Evolutionary conservation across 2,113 vertebrate species (phyloP).

Genomic region (Motacilla tschutschensis): DNA sequence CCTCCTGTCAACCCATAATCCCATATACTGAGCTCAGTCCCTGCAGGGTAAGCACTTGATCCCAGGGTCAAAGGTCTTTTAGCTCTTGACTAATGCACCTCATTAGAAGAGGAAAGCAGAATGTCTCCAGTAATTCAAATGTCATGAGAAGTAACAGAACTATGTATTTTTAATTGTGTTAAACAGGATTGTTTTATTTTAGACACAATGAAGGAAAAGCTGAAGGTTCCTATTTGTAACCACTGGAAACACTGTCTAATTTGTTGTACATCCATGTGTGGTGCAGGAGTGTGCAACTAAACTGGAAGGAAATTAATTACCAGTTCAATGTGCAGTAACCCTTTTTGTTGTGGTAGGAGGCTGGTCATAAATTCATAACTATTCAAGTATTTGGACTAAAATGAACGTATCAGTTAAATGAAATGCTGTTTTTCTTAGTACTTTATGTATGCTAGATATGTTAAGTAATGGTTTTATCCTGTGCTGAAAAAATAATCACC

Average conservation of each 20-base stretch:
- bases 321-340: not conserved
- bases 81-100: slow-evolving; percentile 74
- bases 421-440: not conserved
- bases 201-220: not conserved
- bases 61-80: slow-evolving; percentile 70
- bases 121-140: slow-evolving; percentile 47
- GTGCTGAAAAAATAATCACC: slow-evolving; percentile 20
- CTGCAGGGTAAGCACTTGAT: slow-evolving; percentile 71
- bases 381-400: not conserved
- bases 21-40: slow-evolving; percentile 57
- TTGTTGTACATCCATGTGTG: not conserved
- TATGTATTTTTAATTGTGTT: slow-evolving; percentile 45
- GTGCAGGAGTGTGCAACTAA: not conserved
- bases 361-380: not conserved
- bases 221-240: not conserved
- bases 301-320: not conserved
- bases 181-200: slow-evolving; percentile 27
- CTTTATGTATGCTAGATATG: not conserved
- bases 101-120: slow-evolving; percentile 68
- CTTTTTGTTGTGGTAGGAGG: not conserved
- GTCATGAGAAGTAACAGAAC: slow-evolving; percentile 51
- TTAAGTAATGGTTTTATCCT: not conserved
- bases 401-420: not conserved
- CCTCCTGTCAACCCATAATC: slow-evolving; percentile 74
- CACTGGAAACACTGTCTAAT: not conserved